Evolutionary conservation across 2,888 invertebrate species (phyloP).

Genomic region (Eilema depressum): DNA sequence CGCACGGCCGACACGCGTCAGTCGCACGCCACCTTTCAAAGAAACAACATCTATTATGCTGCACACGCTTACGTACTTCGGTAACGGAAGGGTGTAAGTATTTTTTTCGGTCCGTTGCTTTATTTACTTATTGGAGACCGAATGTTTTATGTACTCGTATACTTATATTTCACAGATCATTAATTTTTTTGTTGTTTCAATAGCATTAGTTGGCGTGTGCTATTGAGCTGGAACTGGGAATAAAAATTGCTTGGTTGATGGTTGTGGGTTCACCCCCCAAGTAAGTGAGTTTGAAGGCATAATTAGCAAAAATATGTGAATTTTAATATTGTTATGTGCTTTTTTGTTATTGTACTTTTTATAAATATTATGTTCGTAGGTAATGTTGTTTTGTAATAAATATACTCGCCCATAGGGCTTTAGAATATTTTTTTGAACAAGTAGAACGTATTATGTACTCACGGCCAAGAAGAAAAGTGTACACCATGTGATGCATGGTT

Average conservation of each 20-base stretch:
- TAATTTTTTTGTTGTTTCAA: neutral
- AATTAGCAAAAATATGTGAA: neutral
- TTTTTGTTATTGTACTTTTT: no score
- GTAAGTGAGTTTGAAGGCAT: neutral
- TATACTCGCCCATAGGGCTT: no score
- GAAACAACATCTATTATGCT: slow-evolving; percentile 66
- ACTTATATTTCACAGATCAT: slow-evolving; percentile 29
- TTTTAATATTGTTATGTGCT: no score
- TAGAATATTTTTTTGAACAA: no score
- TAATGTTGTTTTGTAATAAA: no score
- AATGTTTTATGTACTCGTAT: slow-evolving; percentile 14
- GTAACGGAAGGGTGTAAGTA: slow-evolving; percentile 59
- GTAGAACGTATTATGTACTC: no score
- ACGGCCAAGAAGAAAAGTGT: no score
- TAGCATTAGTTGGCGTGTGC: neutral
- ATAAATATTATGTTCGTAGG: no score
- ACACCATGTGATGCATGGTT: no score
- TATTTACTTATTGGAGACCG: slow-evolving; percentile 42
- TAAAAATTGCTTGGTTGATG: neutral
- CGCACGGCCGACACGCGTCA: slow-evolving; percentile 74
- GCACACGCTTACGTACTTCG: slow-evolving; percentile 59
- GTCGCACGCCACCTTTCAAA: slow-evolving; percentile 63
- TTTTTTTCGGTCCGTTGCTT: slow-evolving; percentile 53
- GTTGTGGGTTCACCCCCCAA: neutral
- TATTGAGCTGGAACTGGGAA: neutral